A percentile compares a stretch with the other conserved stretches of the same genome.
Conservation (phyloP, 2,888 invertebrate genomes). For the Creontiades dilutus region DNA sequence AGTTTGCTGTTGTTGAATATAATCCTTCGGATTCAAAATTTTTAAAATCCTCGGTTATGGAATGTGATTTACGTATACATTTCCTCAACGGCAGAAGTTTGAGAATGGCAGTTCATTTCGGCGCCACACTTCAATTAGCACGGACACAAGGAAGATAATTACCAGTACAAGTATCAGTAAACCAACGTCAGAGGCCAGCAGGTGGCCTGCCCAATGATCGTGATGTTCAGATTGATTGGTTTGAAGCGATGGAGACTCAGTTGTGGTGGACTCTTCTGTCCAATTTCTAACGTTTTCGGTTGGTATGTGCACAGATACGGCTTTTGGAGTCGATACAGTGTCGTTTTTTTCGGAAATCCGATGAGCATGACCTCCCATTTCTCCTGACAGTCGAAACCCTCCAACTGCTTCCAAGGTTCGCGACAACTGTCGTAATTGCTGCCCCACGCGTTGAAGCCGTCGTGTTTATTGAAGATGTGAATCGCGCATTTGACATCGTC, state of each 20-base stretch:
- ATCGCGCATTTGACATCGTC: background rate
- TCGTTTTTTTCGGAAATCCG: background rate
- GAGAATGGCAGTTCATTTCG: background rate
- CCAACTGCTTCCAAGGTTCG: background rate
- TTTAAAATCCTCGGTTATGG: no score
- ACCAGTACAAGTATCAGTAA: background rate
- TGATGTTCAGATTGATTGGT: background rate
- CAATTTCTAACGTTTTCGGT: no score
- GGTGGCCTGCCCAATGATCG: no score
- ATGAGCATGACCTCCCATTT: background rate
- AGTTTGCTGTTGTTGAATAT: no score
- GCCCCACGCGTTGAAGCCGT: background rate
- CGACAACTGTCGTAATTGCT: background rate
- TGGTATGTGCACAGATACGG: no score
- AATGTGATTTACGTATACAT: background rate
- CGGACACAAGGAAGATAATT: background rate
- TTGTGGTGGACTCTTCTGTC: background rate
- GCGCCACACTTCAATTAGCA: conserved; percentile 23
- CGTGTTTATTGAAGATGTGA: background rate
- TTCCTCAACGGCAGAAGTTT: background rate
- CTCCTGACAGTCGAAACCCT: background rate
- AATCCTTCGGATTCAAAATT: no score
- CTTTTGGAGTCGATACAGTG: background rate
- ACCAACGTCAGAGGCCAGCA: background rate
- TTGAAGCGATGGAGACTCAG: background rate